Percentiles rank a stretch among this genome's conserved stretches.
Evolutionary conservation across 2,113 vertebrate genomes (phyloP).

Genomic region (Megaceryle torquata): DNA sequence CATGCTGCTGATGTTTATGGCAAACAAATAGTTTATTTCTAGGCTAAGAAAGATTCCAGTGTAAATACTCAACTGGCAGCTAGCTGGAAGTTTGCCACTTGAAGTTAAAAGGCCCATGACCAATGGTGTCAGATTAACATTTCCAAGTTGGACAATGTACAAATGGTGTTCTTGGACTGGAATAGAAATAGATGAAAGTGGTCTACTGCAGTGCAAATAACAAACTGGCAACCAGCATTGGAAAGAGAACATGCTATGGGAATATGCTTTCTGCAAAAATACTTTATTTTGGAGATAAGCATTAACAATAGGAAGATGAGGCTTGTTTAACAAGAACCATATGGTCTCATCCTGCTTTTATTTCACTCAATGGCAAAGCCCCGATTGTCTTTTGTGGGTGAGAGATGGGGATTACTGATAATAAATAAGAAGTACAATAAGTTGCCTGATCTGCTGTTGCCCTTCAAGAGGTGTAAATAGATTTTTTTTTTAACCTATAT

Average conservation of each 20-base stretch:
- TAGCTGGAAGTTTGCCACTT: constrained; percentile 66
- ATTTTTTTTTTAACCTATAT: background rate
- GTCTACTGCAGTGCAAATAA: constrained; percentile 61
- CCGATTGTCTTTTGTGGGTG: background rate
- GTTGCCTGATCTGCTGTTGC: background rate
- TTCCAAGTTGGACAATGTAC: constrained; percentile 72
- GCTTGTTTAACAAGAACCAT: constrained; percentile 63
- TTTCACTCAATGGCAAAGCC: constrained; percentile 2
- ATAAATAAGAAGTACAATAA: background rate
- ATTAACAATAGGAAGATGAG: constrained; percentile 67
- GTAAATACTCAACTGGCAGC: constrained; percentile 70
- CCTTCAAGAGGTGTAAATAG: background rate
- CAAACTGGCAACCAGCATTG: constrained; percentile 69
- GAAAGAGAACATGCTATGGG: constrained; percentile 62
- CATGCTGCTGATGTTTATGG: background rate
- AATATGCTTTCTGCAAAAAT: constrained; percentile 65
- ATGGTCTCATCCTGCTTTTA: constrained; percentile 43
- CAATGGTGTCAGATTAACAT: constrained; percentile 69
- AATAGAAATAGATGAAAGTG: constrained; percentile 68
- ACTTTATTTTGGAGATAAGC: constrained; percentile 70
- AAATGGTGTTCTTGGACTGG: constrained; percentile 73
- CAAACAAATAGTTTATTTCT: constrained; percentile 59
- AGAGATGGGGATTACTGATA: background rate
- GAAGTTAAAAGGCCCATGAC: constrained; percentile 67
- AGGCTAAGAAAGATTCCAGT: constrained; percentile 64